Base-by-base conservation (phyloP, 2,888 invertebrate genomes). In the Drosophila cracens region DNA sequence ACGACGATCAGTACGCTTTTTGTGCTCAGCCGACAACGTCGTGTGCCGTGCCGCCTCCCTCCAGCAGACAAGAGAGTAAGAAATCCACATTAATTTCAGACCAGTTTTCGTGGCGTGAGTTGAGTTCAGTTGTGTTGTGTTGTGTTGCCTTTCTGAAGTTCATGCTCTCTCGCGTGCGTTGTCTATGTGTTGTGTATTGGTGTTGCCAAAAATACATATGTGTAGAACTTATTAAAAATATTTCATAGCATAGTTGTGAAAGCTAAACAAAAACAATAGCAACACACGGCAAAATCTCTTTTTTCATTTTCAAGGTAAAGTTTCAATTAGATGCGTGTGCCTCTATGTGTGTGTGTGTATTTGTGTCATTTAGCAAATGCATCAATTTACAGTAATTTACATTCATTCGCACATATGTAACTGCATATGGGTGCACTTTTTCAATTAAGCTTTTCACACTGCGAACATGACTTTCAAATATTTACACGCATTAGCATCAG, bases 1-100 rank as follows among this genome's bases (percentile, higher is more conserved):
- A 31, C 43, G 43, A 51, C 77, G 86, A 88, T 85, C 85, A 85
- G 85, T 85, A 86, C 88, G 77, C 62, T 63, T 88, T 78, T 53
- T 70, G 85, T 85, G 86, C 88, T 86, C 85, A 81, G 70, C 56
- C 74, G 75, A 71, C 64, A 56, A 58, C 76, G 83, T 77, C 65
- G 74, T 71, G 70, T 76, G 72, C 25, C 25, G 46, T 25, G 46
- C 46, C 46, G 46, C 81, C 67, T 65, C 69, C 74, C 60, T 85
- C 86, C 83, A 81, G 81, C 71, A 52, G 43, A 60, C 53, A 60
- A 74, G 72, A 76, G 65, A 64, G 76, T 60, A 60, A 65, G 59
- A 61, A 74, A 66, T 43, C 54, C 38, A 29, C 40, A 57, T 40
- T 57, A 65, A 54, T 61, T 49, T 62, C 79, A 83, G 87, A 87